Base-by-base conservation (phyloP, 35 echinoderm and acorn worm genomes). In the Strongylocentrotus purpuratus region DNA sequence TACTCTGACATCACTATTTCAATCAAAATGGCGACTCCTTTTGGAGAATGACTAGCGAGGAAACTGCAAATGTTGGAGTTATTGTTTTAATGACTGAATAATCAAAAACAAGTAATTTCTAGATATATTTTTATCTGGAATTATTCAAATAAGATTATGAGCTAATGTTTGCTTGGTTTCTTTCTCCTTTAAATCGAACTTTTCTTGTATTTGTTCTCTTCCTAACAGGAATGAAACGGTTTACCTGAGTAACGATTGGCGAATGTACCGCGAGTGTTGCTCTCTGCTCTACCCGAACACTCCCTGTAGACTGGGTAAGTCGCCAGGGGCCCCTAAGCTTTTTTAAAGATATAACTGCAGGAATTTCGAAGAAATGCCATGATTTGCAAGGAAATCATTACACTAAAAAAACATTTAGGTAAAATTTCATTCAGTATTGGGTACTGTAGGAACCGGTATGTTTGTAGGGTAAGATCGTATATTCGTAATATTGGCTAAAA, bases 191-290 rank as follows among this genome's bases (percentile, higher is more conserved):
- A 55, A 55, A 78, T 22, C 65, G 4, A 28, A 22, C 0, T 78
- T 78, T 41, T 41, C 35, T 41, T 41, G 35, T 41, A 41, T 89
- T 18, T 89, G 45, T 18, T 89, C 52, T 89, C 9, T 8, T 28
- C 32, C 33, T 8, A 89, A 89, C 33, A 89, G 87, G 87, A 89
- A 89, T 89, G 87, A 89, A 89, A 33, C 87, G 0, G 87, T 89
- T 15, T 89, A 89, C 45, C 87, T 89, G 33, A 89, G 87, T 46
- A 89, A 89, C 20, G 31, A 89, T 46, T 89, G 87, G 87, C 87
- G 0, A 33, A 41, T 31, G 14, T 89, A 89, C 31, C 25, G 32
- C 0, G 33, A 89, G 25, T 89, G 87, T 7, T 89, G 87, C 45
- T 89, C 31, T 18, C 33, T 89, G 12, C 87, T 89, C 20, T 46